A percentile compares a stretch with the other conserved stretches of the same genome.
phyloP scores from a whole-genome alignment of 1,140 invertebrate genomes.

The Hormaphis cornu region DNA sequence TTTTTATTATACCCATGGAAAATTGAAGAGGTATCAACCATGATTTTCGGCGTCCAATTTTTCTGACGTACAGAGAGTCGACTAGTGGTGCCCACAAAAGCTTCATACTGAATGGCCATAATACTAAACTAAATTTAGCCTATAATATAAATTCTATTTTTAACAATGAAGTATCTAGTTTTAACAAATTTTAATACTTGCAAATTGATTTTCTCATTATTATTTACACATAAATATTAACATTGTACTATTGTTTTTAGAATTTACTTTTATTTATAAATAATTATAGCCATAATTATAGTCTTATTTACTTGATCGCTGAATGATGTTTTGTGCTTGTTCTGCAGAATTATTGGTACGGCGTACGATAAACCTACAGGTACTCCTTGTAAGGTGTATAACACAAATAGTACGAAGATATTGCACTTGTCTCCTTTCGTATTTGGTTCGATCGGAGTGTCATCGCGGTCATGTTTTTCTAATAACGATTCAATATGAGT shows the following conservation, averaged over 20 bases:
- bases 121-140: conserved; percentile 94
- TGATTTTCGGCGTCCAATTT: conserved; percentile 87
- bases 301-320: conserved; percentile 65
- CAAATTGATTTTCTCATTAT: neutral
- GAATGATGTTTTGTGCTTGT: conserved; percentile 81
- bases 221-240: too few species aligned
- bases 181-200: neutral
- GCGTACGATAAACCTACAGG: conserved; percentile 85
- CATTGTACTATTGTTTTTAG: neutral
- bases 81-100: conserved; percentile 96
- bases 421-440: conserved; percentile 52
- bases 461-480: too few species aligned
- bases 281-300: too few species aligned
- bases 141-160: conserved; percentile 51
- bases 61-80: conserved; percentile 74
- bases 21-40: conserved; percentile 94
- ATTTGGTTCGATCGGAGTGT: neutral
- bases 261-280: too few species aligned
- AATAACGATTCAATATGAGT: too few species aligned
- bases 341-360: conserved; percentile 90
- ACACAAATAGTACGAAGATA: conserved; percentile 75
- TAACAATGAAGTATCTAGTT: neutral
- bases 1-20: conserved; percentile 51
- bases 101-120: conserved; percentile 97
- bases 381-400: conserved; percentile 93